A percentile compares a stretch with the other conserved stretches of the same genome.
phyloP scores from a whole-genome alignment of 1,140 invertebrate genomes.

The Calosoma granatense region DNA sequence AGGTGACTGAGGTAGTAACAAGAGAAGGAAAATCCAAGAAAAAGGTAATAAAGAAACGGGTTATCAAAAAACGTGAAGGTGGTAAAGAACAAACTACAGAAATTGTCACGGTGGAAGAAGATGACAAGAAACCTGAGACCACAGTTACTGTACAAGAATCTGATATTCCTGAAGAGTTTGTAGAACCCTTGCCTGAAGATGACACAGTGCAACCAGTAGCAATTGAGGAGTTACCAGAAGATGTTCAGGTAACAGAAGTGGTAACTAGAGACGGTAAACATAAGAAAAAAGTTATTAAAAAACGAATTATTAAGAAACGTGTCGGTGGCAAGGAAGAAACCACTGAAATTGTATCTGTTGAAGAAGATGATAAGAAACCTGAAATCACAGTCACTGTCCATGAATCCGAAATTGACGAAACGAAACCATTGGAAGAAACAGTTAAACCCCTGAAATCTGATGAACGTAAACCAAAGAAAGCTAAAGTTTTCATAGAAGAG shows the following conservation, averaged over 20 bases:
- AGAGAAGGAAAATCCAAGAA: slow-evolving; percentile 23
- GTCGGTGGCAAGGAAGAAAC: slow-evolving; percentile 21
- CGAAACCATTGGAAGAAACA: slow-evolving; percentile 19
- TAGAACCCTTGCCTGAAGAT: slow-evolving; percentile 13
- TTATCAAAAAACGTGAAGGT: slow-evolving; percentile 30
- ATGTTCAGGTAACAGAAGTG: slow-evolving; percentile 23
- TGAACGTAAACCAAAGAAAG: slow-evolving; percentile 4
- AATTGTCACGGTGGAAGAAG: slow-evolving; percentile 34
- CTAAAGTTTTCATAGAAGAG: slow-evolving; percentile 18
- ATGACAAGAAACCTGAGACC: slow-evolving; percentile 31
- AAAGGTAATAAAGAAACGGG: slow-evolving; percentile 31
- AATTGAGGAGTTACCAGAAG: slow-evolving; percentile 27
- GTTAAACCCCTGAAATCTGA: slow-evolving; percentile 9
- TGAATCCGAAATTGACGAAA: slow-evolving; percentile 19
- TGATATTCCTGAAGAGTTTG: slow-evolving; percentile 13
- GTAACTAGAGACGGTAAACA: slow-evolving; percentile 22
- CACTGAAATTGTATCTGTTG: slow-evolving; percentile 21
- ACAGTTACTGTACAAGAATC: slow-evolving; percentile 26
- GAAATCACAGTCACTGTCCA: slow-evolving; percentile 22
- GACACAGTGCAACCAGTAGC: slow-evolving; percentile 16
- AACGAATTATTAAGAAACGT: slow-evolving; percentile 19
- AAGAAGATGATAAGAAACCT: slow-evolving; percentile 23
- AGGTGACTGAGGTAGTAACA: slow-evolving; percentile 27
- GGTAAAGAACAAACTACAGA: slow-evolving; percentile 31
- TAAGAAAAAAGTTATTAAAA: slow-evolving; percentile 17